Evolutionary conservation across 2,113 vertebrate genomes (phyloP), one percentile per base, ranked within the genome.

Genomic region (Tetrao urogallus): DNA sequence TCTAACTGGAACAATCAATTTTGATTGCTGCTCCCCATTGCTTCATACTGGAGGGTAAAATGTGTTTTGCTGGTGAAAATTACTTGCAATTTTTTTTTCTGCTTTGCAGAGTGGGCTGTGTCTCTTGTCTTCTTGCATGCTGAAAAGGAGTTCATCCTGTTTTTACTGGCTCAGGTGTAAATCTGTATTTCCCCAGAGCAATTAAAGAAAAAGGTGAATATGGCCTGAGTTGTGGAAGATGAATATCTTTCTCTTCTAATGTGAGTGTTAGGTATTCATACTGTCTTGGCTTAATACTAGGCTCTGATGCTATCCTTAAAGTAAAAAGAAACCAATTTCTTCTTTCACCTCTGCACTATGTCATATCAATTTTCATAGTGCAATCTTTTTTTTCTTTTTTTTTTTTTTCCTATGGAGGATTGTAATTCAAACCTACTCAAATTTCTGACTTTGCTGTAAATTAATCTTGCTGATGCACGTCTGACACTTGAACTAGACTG

Each of bases 1-100:
- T 96, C 75, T 95, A 95, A 93, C 88, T 76, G 88, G 86, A 94
- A 72, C 67, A 93, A 93, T 90, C 15, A 52, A 54, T 94, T 94
- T 48, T 76, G 89, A 94, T 87, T 90, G 75, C 79, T 95, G 25
- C 50, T 86, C 45, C 82, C 78, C 54, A 67, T 71, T 89, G 36
- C 50, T 89, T 92, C 88, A 56, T 74, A 93, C 52, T 78, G 76
- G 87, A 92, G 61, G 40, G 57, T 6, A n/a, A 91, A 91, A 87
- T 84, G 28, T 92, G 61, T 82, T 87, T 90, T 73, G 56, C 78
- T 87, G 47, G 80, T 42, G 20, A 76, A 74, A 67, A 67, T 32
- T 72, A 74, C 45, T 85, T 72, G 36, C 63, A 90, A 42, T 67
- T 30, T 42, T 61, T 47, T 14, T 38, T 83, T 87, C 70, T 94